phyloP scores from a whole-genome alignment of 2,797 vertebrate genomes.

The Rhinichthys osculus region DNA sequence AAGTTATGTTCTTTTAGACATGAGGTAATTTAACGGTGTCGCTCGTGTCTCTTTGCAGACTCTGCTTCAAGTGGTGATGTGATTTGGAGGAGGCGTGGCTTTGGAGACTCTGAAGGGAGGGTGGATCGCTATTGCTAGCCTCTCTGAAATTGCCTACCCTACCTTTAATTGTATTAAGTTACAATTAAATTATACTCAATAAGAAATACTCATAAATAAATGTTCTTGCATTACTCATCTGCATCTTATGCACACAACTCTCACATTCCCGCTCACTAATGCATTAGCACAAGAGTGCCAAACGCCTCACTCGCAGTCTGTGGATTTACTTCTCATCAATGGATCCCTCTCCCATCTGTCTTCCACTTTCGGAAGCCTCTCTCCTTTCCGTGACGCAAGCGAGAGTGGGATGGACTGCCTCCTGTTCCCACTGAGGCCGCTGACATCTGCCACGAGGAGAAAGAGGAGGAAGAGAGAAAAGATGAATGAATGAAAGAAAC shows the following conservation, averaged over 20 bases:
- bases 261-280: conserved; percentile 45
- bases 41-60: too few relatives aligned
- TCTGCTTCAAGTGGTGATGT: too few relatives aligned
- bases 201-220: background rate
- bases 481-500: conserved; percentile 49
- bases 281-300: conserved; percentile 47
- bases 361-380: conserved; percentile 62
- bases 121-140: too few relatives aligned
- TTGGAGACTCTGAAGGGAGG: too few relatives aligned
- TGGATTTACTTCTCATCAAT: conserved; percentile 47
- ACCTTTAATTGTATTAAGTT: too few relatives aligned
- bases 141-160: too few relatives aligned
- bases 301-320: conserved; percentile 47
- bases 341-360: conserved; percentile 56
- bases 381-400: conserved; percentile 82
- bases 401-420: conserved; percentile 83
- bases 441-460: conserved; percentile 72
- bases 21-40: too few relatives aligned
- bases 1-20: too few relatives aligned
- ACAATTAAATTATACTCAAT: background rate
- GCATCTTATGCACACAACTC: conserved; percentile 2
- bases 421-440: conserved; percentile 79
- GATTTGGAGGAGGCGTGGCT: too few relatives aligned
- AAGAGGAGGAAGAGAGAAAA: conserved; percentile 12
- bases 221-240: background rate